phyloP scores from a whole-genome alignment of 1,140 invertebrate species.

The Apis cerana region DNA sequence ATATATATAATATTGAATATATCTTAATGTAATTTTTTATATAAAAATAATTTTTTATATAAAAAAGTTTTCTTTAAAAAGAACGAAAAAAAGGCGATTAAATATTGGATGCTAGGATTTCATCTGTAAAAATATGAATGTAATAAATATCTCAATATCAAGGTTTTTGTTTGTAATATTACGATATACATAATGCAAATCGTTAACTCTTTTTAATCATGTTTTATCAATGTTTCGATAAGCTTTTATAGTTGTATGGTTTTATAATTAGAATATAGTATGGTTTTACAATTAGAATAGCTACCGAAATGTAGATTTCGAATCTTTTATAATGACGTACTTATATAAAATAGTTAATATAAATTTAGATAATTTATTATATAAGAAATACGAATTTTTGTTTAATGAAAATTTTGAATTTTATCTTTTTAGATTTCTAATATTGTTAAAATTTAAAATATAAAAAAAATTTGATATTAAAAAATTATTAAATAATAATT shows the following conservation, averaged over 20 bases:
- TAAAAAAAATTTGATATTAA: background rate
- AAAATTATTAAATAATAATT: background rate
- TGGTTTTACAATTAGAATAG: background rate
- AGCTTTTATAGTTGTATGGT: background rate
- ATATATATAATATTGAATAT: background rate
- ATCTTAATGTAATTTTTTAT: background rate
- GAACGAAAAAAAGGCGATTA: background rate
- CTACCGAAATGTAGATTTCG: background rate
- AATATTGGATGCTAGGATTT: background rate
- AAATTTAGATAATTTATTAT: background rate
- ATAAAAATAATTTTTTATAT: background rate
- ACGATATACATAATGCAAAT: background rate
- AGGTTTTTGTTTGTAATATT: background rate
- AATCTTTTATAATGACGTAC: background rate
- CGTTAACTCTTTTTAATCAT: conserved; percentile 20
- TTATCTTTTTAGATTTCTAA: no score
- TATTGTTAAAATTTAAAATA: background rate
- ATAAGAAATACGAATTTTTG: background rate
- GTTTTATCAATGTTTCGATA: background rate
- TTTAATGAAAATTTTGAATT: no score
- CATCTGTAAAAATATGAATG: background rate
- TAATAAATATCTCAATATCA: background rate
- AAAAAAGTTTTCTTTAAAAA: background rate
- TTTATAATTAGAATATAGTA: background rate
- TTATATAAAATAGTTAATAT: background rate